Evolutionary conservation across 1,140 invertebrate genomes (phyloP), one percentile per base, ranked within the genome.

Genomic region (Caenorhabditis tropicalis): DNA sequence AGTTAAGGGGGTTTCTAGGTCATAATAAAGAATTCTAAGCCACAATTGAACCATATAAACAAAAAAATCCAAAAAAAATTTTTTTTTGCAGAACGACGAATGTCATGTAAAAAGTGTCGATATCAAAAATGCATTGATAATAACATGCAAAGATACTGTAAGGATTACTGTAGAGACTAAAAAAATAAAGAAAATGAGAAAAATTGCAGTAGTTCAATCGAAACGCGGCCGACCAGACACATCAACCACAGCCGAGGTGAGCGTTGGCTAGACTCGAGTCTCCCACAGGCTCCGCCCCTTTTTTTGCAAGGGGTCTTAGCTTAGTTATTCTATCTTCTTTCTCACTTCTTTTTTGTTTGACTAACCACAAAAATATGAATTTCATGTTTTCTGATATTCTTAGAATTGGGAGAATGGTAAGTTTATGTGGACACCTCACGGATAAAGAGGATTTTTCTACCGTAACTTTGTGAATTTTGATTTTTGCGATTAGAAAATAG

Each of bases 141-240:
- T 16, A 74, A 74, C 12, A 74, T 74, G 65, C 65, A 74, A 29
- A 74, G 65, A 74, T 74, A 74, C n/a, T 46, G 65, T 74, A 43
- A 74, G 65, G 24, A 9, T 27, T 58, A 58, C 53, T 27, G 24
- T 58, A 58, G 24, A 27, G 0, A 12, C 5, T 36, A 19, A 7
- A 10, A 33, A 33, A 31, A 15, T 33, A 33, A 1, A 6, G 12
- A 12, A 15, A 60, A 36, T 33, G 16, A 56, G 0, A 33, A 6
- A 19, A 27, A 27, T 36, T 65, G 19, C 65, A 74, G 65, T 74
- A 36, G 65, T 74, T 0, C 65, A 74, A 74, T 74, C 65, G 6
- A 74, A 74, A 43, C 43, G n/a, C 10, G 65, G 36, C 21, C 65
- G 36, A 21, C 53, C 53, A 0, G 53, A 56, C 7, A 10, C 16